phyloP scores from a whole-genome alignment of 2,797 vertebrate genomes.

The Syngnathus rostellatus region DNA sequence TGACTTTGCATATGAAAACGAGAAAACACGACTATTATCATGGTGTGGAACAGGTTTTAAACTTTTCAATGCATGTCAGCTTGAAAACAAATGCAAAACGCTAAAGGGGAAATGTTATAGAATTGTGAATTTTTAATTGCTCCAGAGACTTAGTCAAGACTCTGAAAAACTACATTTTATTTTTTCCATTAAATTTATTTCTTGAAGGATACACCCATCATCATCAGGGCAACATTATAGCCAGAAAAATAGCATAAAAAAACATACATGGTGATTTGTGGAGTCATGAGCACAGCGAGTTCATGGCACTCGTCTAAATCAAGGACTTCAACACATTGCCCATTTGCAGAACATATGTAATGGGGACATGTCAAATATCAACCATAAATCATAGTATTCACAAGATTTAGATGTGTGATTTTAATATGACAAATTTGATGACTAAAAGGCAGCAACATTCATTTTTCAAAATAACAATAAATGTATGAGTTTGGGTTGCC shows the following conservation, averaged over 20 bases:
- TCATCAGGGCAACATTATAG: background rate
- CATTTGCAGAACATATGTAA: conserved; percentile 14
- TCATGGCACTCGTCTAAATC: background rate
- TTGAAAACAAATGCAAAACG: background rate
- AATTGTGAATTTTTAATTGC: background rate
- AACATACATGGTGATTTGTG: background rate
- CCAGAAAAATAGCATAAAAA: background rate
- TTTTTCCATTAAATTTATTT: too few species aligned
- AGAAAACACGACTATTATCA: background rate
- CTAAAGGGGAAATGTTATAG: too few species aligned
- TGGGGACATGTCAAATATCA: background rate
- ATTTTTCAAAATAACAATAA: background rate
- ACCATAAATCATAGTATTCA: background rate
- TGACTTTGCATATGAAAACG: background rate
- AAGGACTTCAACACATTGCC: conserved; percentile 15
- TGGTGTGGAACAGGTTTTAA: background rate
- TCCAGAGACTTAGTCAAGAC: background rate
- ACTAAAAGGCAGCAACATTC: too few species aligned
- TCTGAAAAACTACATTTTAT: too few species aligned
- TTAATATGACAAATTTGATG: background rate
- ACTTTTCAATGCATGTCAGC: background rate
- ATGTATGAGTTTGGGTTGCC: background rate
- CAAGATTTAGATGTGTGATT: background rate
- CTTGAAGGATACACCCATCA: background rate
- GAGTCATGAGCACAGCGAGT: background rate